Evolutionary conservation across 2,797 vertebrate genomes (phyloP).

Genomic region (Cynodonichthys magdalenae): DNA sequence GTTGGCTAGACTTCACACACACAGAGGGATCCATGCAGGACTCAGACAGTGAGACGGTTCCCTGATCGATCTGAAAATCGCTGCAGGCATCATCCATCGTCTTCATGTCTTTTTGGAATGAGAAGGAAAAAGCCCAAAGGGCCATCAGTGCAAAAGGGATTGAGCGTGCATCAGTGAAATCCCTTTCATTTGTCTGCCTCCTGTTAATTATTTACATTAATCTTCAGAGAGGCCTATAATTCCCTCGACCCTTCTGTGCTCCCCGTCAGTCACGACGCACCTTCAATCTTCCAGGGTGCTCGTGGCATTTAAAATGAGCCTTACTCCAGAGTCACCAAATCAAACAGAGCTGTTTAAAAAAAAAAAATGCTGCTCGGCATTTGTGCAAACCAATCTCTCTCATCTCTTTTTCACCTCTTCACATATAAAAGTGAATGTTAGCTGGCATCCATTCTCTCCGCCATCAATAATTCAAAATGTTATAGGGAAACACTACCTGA

Average conservation of each 20-base stretch:
- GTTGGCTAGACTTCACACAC: constrained; percentile 64
- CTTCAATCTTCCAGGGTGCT: constrained; percentile 37
- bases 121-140: constrained; percentile 32
- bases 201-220: constrained; percentile 67
- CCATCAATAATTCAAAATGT: constrained; percentile 83
- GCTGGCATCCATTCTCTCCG: constrained; percentile 59
- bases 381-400: constrained; percentile 23
- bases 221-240: constrained; percentile 53
- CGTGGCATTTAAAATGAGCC: constrained; percentile 31
- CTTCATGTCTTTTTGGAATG: constrained; percentile 63
- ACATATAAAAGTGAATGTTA: constrained; percentile 69
- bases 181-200: constrained; percentile 45
- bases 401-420: constrained; percentile 23
- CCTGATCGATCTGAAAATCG: constrained; percentile 73
- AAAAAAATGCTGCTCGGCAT: constrained; percentile 61
- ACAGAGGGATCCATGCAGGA: constrained; percentile 57
- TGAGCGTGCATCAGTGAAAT: constrained; percentile 32
- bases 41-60: constrained; percentile 67
- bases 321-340: constrained; percentile 50
- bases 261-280: constrained; percentile 37
- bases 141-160: constrained; percentile 46
- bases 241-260: constrained; percentile 28
- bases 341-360: constrained; percentile 37
- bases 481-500: constrained; percentile 82
- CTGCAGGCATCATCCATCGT: constrained; percentile 72